phyloP scores from a whole-genome alignment of 2,888 invertebrate species.

The Agrotis ipsilon region DNA sequence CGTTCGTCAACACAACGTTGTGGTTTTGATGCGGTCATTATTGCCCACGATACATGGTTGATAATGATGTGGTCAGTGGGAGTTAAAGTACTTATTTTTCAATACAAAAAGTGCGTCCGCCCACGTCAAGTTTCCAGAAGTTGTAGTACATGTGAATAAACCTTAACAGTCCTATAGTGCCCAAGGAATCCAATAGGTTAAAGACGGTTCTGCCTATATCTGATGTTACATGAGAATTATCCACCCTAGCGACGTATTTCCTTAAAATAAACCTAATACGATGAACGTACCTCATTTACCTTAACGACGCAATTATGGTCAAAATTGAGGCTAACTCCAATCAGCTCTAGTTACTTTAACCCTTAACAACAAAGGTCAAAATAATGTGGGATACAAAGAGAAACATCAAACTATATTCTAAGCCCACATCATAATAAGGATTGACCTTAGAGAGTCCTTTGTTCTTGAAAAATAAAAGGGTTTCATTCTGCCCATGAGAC shows the following conservation, averaged over 20 bases:
- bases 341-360: slow-evolving; percentile 16
- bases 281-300: not conserved
- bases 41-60: too few relatives aligned
- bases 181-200: too few relatives aligned
- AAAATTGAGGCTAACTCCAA: slow-evolving; percentile 16
- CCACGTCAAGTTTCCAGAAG: too few relatives aligned
- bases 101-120: too few relatives aligned
- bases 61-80: too few relatives aligned
- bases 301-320: slow-evolving; percentile 21
- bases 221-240: slow-evolving; percentile 8
- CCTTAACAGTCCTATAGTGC: too few relatives aligned
- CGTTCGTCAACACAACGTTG: too few relatives aligned
- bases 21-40: too few relatives aligned
- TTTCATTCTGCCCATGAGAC: slow-evolving; percentile 44
- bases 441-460: slow-evolving; percentile 50
- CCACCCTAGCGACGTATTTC: not conserved
- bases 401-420: slow-evolving; percentile 34
- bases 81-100: too few relatives aligned
- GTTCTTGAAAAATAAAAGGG: slow-evolving; percentile 56
- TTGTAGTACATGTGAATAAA: too few relatives aligned
- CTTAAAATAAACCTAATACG: not conserved
- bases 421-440: slow-evolving; percentile 29
- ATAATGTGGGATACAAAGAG: slow-evolving; percentile 20
- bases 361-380: slow-evolving; percentile 13
- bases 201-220: not conserved